Base-by-base conservation (phyloP, 2,888 invertebrate genomes). In the Drosophila paucipuncta region DNA sequence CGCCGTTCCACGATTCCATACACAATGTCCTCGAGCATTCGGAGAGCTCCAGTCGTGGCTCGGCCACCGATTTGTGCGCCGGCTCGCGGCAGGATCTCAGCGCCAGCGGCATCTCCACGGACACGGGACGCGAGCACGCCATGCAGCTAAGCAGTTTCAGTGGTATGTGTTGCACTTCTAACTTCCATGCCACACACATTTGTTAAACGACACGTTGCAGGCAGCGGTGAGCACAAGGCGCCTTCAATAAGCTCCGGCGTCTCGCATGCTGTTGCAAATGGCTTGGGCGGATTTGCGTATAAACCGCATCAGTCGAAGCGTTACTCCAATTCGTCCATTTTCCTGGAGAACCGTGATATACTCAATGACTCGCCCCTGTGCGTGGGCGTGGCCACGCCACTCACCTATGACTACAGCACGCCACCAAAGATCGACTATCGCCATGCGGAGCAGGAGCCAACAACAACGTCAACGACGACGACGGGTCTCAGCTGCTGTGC, bases 261-360 rank as follows among this genome's bases (percentile, higher is more conserved):
- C 31, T 92, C 92, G n/a, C 86, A 91, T 76, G 92, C 92, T 10
- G 92, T 92, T 58, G 92, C 92, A 58, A 92, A 92, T 71, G 92
- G 92, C 5, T 68, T 92, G 59, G 92, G 92, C 11, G 92, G 92
- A 30, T 92, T 92, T 73, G 91, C 83, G 5, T 92, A 92, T 53
- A 91, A 91, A 54, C 92, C 92, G 10, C 91, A 92, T 65, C 87
- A 91, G 35, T 82, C 82, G 22, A 90, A 91, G 77, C 92, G 93
- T 73, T 93, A 93, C 89, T 93, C 93, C 54, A 93, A 93, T 76
- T 94, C 94, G 76, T 93, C 93, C 71, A 93, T 94, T 78, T 94
- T 94, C 73, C 82, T 93, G 78, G 93, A 94, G 90, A 94, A 94
- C 85, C 92, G 93, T 78, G 94, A 94, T 85, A 93, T 94, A 83